Evolutionary conservation across 2,797 vertebrate species (phyloP), one percentile per base, ranked within the genome.

Genomic region (Serranus cabrilla): DNA sequence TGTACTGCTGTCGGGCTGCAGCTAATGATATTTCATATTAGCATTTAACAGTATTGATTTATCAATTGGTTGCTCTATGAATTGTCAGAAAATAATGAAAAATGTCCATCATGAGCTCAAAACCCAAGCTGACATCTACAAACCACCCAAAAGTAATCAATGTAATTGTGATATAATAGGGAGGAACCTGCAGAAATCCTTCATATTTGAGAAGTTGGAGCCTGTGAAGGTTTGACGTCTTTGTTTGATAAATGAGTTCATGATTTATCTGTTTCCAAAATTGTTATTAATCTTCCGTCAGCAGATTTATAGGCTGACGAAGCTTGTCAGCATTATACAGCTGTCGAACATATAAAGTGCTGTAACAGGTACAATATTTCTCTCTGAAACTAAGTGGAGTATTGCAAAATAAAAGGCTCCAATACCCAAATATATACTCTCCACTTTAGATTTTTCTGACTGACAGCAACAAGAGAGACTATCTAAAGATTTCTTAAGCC

Each of bases 381-480:
- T 6, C 5, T 39, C 14, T 20, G 46, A 56, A 34, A 37, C 25
- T 12, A 17, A 27, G 14, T 14, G 8, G 6, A 25, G 8, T 10
- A 11, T 16, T 42, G n/a, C 20, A 7, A 23, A 57, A n/a, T 11
- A 21, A 13, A 39, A 18, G 20, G 16, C 56, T 64, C 23, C 16
- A 8, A 17, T 27, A 12, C 7, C 27, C 4, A 25, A 16, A 31
- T 42, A 18, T 56, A 25, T 21, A 27, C 34, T 60, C 27, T 59
- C 23, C 27, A 37, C 37, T 21, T 55, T 7, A 17, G n/a, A 34
- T 51, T 45, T 23, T 13, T 62, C 14, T 43, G 39, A 69, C 46
- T 58, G 60, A 46, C 37, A 52, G 31, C 18, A 40, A 27, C 57
- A 74, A 52, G n/a, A 56, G 18, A 45, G 16, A 59, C 43, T 20